Conservation (phyloP, 2,888 invertebrate species). For the Papilio demoleus region DNA sequence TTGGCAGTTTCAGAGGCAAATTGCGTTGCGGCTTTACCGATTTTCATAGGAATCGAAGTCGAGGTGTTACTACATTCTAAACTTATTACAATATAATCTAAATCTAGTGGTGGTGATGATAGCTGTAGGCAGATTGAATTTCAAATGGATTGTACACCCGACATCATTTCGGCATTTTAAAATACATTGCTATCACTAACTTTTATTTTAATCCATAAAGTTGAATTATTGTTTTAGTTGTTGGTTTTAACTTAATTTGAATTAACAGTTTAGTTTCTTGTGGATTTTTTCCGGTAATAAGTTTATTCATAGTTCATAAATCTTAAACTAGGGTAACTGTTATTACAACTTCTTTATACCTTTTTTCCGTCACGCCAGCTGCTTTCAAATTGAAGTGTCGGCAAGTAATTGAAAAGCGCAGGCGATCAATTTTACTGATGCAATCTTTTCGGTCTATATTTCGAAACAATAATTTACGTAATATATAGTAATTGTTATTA, state of each 20-base stretch:
- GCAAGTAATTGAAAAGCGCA: slow-evolving; percentile 14
- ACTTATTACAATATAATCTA: slow-evolving; percentile 15
- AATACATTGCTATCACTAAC: background rate
- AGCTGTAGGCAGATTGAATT: slow-evolving; percentile 12
- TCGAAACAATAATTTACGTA: slow-evolving; percentile 66
- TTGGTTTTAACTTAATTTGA: background rate
- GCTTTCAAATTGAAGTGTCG: slow-evolving; percentile 17
- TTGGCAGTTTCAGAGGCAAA: slow-evolving; percentile 65
- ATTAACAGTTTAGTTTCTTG: slow-evolving; percentile 1
- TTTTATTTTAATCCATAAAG: background rate
- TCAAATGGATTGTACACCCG: background rate
- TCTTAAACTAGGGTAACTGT: slow-evolving; percentile 13
- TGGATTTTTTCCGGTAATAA: slow-evolving; percentile 18
- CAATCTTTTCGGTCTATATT: slow-evolving; percentile 44
- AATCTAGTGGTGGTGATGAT: slow-evolving; percentile 15
- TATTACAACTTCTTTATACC: slow-evolving; percentile 17
- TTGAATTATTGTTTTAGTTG: background rate
- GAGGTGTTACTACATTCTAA: slow-evolving; percentile 43
- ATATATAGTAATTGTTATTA: slow-evolving; percentile 71
- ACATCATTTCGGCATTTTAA: background rate
- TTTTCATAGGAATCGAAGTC: slow-evolving; percentile 61
- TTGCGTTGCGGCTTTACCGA: slow-evolving; percentile 75
- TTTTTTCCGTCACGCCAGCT: slow-evolving; percentile 17
- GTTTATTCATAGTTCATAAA: slow-evolving; percentile 22
- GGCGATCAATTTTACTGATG: slow-evolving; percentile 20